Percentiles rank a stretch among this genome's conserved stretches.
Conservation (phyloP, 2,113 vertebrate species). For the Semnornis frantzii region DNA sequence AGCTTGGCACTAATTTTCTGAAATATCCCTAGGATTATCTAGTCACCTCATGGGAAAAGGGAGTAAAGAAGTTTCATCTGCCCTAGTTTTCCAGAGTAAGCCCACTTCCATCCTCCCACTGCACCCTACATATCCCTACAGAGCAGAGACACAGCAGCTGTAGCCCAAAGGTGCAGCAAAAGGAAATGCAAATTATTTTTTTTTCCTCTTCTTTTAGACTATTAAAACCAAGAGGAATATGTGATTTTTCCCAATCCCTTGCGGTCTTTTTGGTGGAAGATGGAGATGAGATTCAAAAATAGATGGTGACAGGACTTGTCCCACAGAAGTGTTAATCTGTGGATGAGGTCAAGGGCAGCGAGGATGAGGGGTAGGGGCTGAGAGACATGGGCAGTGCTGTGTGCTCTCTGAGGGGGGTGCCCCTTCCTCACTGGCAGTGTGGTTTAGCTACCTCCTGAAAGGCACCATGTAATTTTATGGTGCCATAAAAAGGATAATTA, state of each 20-base stretch:
- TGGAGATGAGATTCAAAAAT: not conserved
- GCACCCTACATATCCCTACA: conserved; percentile 8
- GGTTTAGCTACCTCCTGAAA: conserved; percentile 49
- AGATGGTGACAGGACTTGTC: not conserved
- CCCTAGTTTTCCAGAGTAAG: conserved; percentile 24
- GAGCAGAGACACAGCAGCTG: not conserved
- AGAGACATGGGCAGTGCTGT: not conserved
- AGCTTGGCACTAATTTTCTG: not conserved
- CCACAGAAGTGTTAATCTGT: not conserved
- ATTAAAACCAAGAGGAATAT: not conserved
- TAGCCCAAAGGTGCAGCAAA: conserved; percentile 22
- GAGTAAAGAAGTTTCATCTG: not conserved
- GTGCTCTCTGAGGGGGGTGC: not conserved
- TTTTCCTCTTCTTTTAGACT: not conserved
- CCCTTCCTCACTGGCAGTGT: not conserved
- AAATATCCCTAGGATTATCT: not conserved
- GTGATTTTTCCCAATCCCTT: not conserved
- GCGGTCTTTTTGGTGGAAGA: not conserved
- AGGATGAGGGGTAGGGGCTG: not conserved
- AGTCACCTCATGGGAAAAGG: not conserved
- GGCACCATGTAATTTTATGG: conserved; percentile 52
- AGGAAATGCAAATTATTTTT: not conserved
- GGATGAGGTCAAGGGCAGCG: not conserved
- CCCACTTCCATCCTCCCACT: conserved; percentile 8
- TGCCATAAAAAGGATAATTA: conserved; percentile 59